A percentile compares a stretch with the other conserved stretches of the same genome.
Conservation (phyloP, 2,888 invertebrate species). For the Noctua fimbriata region DNA sequence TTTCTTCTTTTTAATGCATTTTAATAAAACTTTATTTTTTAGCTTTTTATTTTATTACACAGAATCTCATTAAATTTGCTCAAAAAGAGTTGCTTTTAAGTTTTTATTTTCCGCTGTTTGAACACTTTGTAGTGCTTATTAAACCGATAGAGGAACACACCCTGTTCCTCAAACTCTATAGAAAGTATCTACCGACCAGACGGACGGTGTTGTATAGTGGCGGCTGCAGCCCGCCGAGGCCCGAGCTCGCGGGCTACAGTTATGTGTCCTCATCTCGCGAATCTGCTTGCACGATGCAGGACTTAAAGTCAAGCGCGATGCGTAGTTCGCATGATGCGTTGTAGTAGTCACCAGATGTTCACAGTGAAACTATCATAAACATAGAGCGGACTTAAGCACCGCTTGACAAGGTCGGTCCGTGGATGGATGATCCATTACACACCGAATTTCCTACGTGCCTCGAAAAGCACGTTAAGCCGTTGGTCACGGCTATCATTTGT, state of each 20-base stretch:
- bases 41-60: too few species aligned
- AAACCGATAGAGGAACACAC: background rate
- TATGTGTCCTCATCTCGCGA: too few species aligned
- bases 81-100: background rate
- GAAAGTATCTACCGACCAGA: background rate
- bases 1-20: too few species aligned
- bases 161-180: background rate
- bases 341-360: too few species aligned
- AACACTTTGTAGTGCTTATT: background rate
- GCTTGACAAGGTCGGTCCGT: background rate
- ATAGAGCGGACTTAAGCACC: background rate
- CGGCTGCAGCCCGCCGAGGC: too few species aligned
- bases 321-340: too few species aligned
- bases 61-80: too few species aligned
- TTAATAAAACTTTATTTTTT: too few species aligned
- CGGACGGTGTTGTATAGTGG: background rate
- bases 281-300: too few species aligned
- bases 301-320: too few species aligned
- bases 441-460: background rate
- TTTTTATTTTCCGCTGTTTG: constrained; percentile 1
- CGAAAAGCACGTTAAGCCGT: background rate
- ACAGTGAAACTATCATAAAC: background rate
- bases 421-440: background rate
- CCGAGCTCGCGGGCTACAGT: too few species aligned
- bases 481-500: background rate